Evolutionary conservation across 2,113 vertebrate genomes (phyloP).

Genomic region (Hippocampus comes): DNA sequence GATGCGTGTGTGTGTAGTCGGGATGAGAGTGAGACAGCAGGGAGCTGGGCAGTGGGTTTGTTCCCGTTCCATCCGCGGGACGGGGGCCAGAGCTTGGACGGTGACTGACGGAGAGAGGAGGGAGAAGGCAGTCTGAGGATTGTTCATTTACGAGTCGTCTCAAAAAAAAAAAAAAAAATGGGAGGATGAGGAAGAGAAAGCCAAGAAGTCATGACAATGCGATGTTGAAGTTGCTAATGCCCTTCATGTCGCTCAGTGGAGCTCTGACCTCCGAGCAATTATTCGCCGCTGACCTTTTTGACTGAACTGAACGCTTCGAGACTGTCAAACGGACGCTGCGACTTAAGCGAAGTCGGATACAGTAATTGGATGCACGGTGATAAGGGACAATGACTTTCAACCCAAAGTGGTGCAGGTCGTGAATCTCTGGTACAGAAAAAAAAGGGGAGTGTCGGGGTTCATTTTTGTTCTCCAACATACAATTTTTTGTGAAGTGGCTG

Average conservation of each 20-base stretch:
- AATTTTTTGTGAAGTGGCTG: too few relatives aligned
- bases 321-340: too few relatives aligned
- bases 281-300: too few relatives aligned
- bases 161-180: conserved; percentile 5
- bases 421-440: too few relatives aligned
- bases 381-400: neutral
- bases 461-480: too few relatives aligned
- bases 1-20: conserved; percentile 60
- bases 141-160: conserved; percentile 2
- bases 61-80: conserved; percentile 62
- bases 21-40: conserved; percentile 64
- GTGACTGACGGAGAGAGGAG: conserved; percentile 35
- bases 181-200: neutral
- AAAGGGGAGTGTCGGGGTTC: too few relatives aligned
- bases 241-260: too few relatives aligned
- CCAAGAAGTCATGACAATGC: conserved; percentile 62
- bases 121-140: conserved; percentile 32
- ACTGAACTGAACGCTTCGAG: too few relatives aligned
- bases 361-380: neutral
- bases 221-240: conserved; percentile 85
- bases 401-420: neutral
- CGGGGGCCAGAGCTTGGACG: conserved; percentile 56
- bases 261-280: too few relatives aligned
- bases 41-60: conserved; percentile 57
- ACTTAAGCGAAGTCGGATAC: too few relatives aligned